Evolutionary conservation across 2,797 vertebrate genomes (phyloP).

Genomic region (Numenius phaeopus): DNA sequence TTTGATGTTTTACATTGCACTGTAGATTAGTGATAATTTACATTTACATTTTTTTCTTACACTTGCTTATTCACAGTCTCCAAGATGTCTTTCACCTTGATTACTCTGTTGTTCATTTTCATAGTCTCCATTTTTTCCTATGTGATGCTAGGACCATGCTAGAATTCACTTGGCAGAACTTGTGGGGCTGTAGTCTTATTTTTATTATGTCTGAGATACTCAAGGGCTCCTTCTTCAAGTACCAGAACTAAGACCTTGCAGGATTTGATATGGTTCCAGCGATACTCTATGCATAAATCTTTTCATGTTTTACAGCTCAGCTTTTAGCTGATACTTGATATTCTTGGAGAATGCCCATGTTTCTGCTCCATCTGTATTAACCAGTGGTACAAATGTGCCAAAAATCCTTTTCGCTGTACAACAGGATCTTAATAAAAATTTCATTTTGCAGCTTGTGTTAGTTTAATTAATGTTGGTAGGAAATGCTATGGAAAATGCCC

Average conservation of each 20-base stretch:
- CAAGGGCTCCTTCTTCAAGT: conserved; percentile 24
- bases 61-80: conserved; percentile 27
- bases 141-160: neutral
- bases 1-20: neutral
- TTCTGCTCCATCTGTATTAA: conserved; percentile 17
- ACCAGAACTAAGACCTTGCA: conserved; percentile 19
- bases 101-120: conserved; percentile 14
- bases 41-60: neutral
- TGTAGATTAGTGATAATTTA: neutral
- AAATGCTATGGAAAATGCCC: neutral
- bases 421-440: neutral
- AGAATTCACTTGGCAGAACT: conserved; percentile 13
- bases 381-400: conserved; percentile 28
- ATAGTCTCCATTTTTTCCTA: conserved; percentile 23
- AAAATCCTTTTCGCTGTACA: conserved; percentile 40
- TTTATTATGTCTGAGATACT: conserved; percentile 62
- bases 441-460: neutral
- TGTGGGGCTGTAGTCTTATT: neutral
- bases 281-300: conserved; percentile 38
- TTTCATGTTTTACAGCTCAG: conserved; percentile 52
- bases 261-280: conserved; percentile 39
- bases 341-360: conserved; percentile 46
- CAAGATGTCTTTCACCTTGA: conserved; percentile 40
- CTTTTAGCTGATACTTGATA: conserved; percentile 64
- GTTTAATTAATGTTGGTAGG: conserved; percentile 6